A percentile compares a stretch with the other conserved stretches of the same genome.
Evolutionary conservation across 2,888 invertebrate species (phyloP).

Genomic region (Papilio demoleus): DNA sequence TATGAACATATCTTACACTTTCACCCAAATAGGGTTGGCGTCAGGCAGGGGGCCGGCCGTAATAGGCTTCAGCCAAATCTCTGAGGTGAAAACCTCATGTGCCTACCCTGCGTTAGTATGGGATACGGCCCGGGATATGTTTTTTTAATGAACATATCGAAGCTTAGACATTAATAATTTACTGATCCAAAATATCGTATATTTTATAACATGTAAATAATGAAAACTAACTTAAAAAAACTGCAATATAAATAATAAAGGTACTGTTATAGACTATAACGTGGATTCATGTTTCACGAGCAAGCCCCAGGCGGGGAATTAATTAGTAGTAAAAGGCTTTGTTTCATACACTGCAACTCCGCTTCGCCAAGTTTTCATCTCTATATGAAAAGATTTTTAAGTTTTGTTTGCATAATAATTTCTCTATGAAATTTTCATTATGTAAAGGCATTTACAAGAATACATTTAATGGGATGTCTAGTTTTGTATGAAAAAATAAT

Average conservation of each 20-base stretch:
- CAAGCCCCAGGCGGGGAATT: constrained; percentile 12
- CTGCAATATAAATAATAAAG: neutral
- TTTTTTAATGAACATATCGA: too few species aligned
- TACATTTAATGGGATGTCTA: neutral
- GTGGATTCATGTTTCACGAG: neutral
- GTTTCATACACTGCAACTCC: neutral
- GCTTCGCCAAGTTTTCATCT: constrained; percentile 14
- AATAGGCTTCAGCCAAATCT: too few species aligned
- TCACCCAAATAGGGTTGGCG: too few species aligned
- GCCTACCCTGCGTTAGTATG: too few species aligned
- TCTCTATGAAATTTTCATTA: neutral
- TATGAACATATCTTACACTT: too few species aligned
- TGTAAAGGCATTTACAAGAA: neutral
- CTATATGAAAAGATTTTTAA: neutral
- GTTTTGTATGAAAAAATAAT: too few species aligned
- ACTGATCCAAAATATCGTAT: too few species aligned
- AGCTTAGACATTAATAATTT: too few species aligned
- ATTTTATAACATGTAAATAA: too few species aligned
- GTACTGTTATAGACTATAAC: neutral
- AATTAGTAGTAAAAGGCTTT: constrained; percentile 28
- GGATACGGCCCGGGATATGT: too few species aligned
- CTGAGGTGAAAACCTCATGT: too few species aligned
- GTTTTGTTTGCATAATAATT: neutral
- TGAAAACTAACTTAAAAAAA: neutral
- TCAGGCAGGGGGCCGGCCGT: too few species aligned